Evolutionary conservation across 1,140 invertebrate genomes (phyloP), one percentile per base, ranked within the genome.

Genomic region (Carcinoscorpius rotundicauda): DNA sequence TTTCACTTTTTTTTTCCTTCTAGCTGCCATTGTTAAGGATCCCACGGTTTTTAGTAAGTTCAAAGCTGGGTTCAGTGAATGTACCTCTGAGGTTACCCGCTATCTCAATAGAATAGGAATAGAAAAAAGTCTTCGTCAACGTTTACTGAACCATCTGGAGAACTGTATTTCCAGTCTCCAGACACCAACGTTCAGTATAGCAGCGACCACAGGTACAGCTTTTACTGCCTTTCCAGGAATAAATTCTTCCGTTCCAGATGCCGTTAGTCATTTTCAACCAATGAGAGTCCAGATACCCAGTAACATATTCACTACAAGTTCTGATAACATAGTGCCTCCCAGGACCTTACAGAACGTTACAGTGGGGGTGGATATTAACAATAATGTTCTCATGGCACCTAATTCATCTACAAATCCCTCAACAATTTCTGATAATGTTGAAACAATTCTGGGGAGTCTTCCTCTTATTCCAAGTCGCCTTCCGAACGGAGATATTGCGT

Each of bases 51-150:
- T 89, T 3, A 87, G 88, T 76, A 90, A 92, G 75, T 94, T 93
- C 77, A 85, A 86, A 64, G 87, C 88, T 4, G 92, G 92, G 2
- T 96, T 92, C 76, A 83, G 85, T 63, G 91, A 94, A 72, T 95
- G 92, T 73, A 86, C 89, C 10, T 81, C 84, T 9, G 90, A 94
- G 79, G 89, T 93, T 5, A 82, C 84, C 63, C 83, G 76, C 52
- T 80, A 74, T 67, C 66, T 78, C 4, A 69, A 67, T 10, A 64
- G 69, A 8, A 70, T 72, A 5, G 84, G 84, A 6, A 75, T 89
- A 48, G 89, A 91, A 58, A 77, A 83, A 0, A 80, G 82, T 0
- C 80, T 90, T 11, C 85, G 85, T 71, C 82, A 85, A 62, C 81
- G 88, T 58, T 79, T 91, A 2, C 81, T 87, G 5, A 82, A 84